Evolutionary conservation across 1,140 invertebrate species (phyloP), one percentile per base, ranked within the genome.

Genomic region (Aphaenogaster rudis): DNA sequence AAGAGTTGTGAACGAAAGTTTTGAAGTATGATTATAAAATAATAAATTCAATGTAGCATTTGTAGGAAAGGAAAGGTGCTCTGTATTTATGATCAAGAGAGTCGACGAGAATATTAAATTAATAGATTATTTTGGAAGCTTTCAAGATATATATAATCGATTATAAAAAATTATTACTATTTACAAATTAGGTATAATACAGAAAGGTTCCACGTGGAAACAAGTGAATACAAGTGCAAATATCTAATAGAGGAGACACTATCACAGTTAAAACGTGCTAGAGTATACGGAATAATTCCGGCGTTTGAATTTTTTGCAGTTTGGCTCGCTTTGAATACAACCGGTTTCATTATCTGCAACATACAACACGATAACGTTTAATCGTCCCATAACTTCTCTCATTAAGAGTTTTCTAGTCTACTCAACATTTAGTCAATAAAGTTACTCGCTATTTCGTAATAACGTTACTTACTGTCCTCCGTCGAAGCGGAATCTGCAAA

Each of bases 241-340:
- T 74, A 76, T 8, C 21, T 81, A 81, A 74, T 28, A 36, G 13
- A 21, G 8, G 4, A 39, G 50, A 45, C 4, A 72, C 59, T 78
- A 28, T 66, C 54, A 48, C 11, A 64, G 15, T 88, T 82, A 91
- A 7, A 91, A 59, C 1, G 91, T 91, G 59, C 92, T 89, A 5
- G 92, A 86, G 79, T 95, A 95, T 80, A 95, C 89, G 13, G 94
- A 93, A 86, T 93, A 90, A 91, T 95, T 95, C 8, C 94, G 89
- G n/a, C 94, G 77, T 59, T 94, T 95, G 39, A 95, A 94, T 88
- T 94, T 94, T 64, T 95, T 95, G 67, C 84, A 89, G 61, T 93
- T 90, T 66, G 92, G 88, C 61, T 93, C 93, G 1, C 63, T 76
- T 52, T 76, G 77, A 15, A 82, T 50, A 57, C 71, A 50, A 42